Conservation (phyloP, 2,113 vertebrate species). For the Macaca fascicularis region T2T-MFA8v1.1 NC_088376.1:184477501-184478000, state of each 20-base stretch:
- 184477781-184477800: conserved; percentile 43
- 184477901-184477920: not conserved
- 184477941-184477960: not conserved
- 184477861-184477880: conserved; percentile 54
- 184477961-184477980: conserved; percentile 64
- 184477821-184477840: conserved; percentile 58
- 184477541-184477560: not conserved
- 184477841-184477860: not conserved
- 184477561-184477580: not conserved
- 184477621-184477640: conserved; percentile 33
- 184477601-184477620: not conserved
- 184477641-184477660: conserved; percentile 70
- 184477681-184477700: conserved; percentile 54
- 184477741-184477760: conserved; percentile 70
- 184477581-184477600: not conserved
- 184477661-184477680: conserved; percentile 26
- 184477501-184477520: not conserved
- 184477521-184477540: not conserved
- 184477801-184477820: conserved; percentile 57
- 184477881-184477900: not conserved
- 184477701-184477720: conserved; percentile 68
- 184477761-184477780: conserved; percentile 64
- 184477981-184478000: not conserved
- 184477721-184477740: conserved; percentile 52
- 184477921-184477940: not conserved